Base-by-base conservation (phyloP, 2,113 vertebrate genomes). In the Leptobrachium ailaonicum region DNA sequence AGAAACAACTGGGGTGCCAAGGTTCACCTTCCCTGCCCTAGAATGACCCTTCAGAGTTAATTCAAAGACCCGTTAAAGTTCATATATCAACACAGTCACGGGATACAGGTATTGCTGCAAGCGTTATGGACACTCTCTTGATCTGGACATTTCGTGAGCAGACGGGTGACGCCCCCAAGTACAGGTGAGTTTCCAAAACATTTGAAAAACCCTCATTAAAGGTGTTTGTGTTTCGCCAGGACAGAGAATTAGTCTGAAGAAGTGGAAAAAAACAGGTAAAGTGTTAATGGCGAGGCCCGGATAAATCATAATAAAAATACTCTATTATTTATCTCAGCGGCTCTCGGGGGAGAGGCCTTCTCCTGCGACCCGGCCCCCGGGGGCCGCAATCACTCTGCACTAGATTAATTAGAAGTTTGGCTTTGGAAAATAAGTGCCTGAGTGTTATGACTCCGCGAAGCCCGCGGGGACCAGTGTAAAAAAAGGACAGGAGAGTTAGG, bases 341-440 rank as follows among this genome's bases (percentile, higher is more conserved):
- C 20, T 56, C 71, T 56, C 67, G 10, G 42, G 14, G 67, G 67
- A 70, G 67, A 70, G 0, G 11, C 6, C 12, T 13, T 50, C 62
- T 64, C 62, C 62, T 9, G 62, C 62, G 62, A 20, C 32, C 47
- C 8, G 20, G 11, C 50, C 41, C 75, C 62, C 13, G n/a, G 10
- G 60, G 47, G 75, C 43, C 12, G 32, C 56, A 9, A 53, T 11
- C 44, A 42, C 67, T 64, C 67, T 76, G 66, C 73, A 71, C 50
- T 40, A 76, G 69, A 41, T 71, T 82, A 77, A 82, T 77, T 82
- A 77, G 81, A 41, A 62, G 68, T 32, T 64, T 77, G 74, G 68
- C 70, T 67, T 76, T 66, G 74, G 80, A 82, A 82, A 82, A 82
- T 82, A 77, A 82, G 54, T 63, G 81, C 4, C 20, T 72, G 75